These are phyloP conservation scores for Chrysaora quinquecirrha DNA, from an alignment of 30 jellyfish, hydroid and myxozoan species.

Conservation along the genomic window DNA sequence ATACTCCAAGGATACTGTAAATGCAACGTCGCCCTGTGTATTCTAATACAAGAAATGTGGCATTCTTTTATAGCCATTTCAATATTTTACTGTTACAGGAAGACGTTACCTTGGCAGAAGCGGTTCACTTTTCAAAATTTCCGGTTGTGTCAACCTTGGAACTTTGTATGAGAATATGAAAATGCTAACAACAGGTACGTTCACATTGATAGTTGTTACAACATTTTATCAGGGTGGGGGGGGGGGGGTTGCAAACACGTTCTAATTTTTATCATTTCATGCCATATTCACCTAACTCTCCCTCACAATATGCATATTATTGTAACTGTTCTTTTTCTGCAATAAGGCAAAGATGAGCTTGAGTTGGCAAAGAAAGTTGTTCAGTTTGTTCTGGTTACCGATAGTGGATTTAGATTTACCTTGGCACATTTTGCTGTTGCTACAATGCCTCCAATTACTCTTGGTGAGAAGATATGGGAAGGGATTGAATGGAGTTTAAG, in stretches of 20 bases:
- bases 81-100: background rate
- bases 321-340: background rate
- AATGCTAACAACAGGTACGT: background rate
- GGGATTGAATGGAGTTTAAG: conserved; percentile 8
- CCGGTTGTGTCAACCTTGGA: background rate
- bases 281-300: background rate
- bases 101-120: background rate
- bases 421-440: conserved; percentile 4
- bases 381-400: conserved; percentile 12
- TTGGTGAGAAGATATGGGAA: conserved; percentile 8
- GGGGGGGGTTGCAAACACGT: background rate
- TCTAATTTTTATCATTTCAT: background rate
- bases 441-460: background rate
- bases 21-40: too few relatives aligned
- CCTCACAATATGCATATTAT: background rate
- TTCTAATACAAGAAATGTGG: too few relatives aligned
- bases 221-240: background rate
- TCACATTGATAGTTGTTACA: background rate
- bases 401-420: conserved; percentile 13
- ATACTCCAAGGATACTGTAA: too few relatives aligned
- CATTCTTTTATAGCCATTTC: too few relatives aligned
- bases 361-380: conserved; percentile 16
- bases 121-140: background rate
- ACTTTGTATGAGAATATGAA: background rate
- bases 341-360: background rate